These are phyloP conservation scores for Candidula unifasciata DNA, from an alignment of 2,888 invertebrate species.

Conservation along the genomic window DNA sequence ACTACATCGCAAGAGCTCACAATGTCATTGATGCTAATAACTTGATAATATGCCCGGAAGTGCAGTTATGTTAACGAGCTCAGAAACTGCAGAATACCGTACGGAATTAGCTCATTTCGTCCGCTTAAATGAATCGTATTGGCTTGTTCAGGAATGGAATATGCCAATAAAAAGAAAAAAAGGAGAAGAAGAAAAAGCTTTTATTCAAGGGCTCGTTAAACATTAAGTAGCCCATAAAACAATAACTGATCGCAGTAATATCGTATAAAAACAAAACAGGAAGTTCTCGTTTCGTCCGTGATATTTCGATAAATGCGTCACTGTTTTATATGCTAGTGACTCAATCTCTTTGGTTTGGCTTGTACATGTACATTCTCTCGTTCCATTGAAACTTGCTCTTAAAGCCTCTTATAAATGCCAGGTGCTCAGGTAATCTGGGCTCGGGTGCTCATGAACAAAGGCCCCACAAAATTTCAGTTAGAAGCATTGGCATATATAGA, in stretches of 20 bases:
- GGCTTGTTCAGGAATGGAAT: too few relatives aligned
- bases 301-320: not conserved
- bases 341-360: not conserved
- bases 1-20: too few relatives aligned
- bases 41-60: too few relatives aligned
- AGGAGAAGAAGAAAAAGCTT: not conserved
- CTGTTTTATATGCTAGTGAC: not conserved
- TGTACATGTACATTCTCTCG: not conserved
- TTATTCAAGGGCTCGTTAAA: not conserved
- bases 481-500: not conserved
- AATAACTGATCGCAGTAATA: too few relatives aligned
- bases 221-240: not conserved
- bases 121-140: too few relatives aligned
- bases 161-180: too few relatives aligned
- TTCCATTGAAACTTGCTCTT: not conserved
- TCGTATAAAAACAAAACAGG: too few relatives aligned
- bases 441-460: not conserved
- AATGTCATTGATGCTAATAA: too few relatives aligned
- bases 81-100: too few relatives aligned
- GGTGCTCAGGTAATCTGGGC: slow-evolving; percentile 9
- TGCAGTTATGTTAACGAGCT: too few relatives aligned
- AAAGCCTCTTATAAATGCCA: not conserved
- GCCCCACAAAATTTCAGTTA: not conserved
- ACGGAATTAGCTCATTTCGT: too few relatives aligned
- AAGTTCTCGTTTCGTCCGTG: not conserved